These are phyloP conservation scores for Belgica antarctica DNA, from an alignment of 2,888 invertebrate species.

Conservation along the genomic window DNA sequence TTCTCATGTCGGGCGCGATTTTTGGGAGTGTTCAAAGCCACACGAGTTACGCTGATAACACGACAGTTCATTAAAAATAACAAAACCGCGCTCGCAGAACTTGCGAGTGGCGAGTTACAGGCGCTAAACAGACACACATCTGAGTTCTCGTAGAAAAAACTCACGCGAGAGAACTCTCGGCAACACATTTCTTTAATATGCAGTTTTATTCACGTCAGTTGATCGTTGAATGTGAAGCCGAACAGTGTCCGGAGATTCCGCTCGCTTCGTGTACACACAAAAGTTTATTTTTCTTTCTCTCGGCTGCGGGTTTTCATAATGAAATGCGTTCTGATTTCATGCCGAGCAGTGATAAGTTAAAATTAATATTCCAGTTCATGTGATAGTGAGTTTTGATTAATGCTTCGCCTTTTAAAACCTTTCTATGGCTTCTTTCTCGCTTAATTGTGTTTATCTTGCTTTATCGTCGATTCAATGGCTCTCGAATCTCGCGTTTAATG, in stretches of 20 bases:
- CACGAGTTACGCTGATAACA: conserved; percentile 7
- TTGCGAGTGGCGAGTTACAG: too few species aligned
- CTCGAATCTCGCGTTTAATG: not conserved
- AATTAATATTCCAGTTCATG: conserved; percentile 9
- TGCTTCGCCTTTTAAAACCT: not conserved
- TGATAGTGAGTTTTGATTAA: conserved; percentile 27
- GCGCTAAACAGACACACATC: conserved; percentile 8
- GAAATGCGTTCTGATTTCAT: conserved; percentile 23
- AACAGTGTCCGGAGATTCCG: conserved; percentile 1
- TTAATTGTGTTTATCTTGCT: conserved; percentile 11
- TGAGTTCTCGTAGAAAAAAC: not conserved
- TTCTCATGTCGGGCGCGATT: too few species aligned
- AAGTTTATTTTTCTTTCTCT: conserved; percentile 10
- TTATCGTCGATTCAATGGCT: conserved; percentile 8
- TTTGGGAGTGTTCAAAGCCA: conserved; percentile 4
- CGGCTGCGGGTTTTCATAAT: not conserved
- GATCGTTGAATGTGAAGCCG: conserved; percentile 26
- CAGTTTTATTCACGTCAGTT: conserved; percentile 31
- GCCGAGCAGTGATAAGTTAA: not conserved
- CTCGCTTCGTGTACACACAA: not conserved
- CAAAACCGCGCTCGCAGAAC: not conserved
- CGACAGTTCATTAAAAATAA: not conserved
- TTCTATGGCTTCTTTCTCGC: not conserved
- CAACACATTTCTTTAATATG: conserved; percentile 8
- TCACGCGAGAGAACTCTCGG: not conserved